Evolutionary conservation across 92 coral and sea anemone genomes (phyloP).

Genomic region (Ricordea florida): DNA sequence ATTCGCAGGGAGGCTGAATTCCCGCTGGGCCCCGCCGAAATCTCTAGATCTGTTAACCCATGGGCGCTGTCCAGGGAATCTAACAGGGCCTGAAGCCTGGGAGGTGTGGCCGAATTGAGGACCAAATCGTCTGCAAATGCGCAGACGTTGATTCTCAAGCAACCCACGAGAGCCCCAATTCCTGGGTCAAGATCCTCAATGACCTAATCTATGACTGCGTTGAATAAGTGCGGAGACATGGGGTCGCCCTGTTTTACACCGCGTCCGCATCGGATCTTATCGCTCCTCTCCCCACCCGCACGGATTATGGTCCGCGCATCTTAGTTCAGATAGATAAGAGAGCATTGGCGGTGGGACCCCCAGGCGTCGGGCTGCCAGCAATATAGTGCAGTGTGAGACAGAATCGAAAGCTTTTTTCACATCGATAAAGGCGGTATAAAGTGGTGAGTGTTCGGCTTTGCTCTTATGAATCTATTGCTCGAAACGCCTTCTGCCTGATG

Average conservation of each 20-base stretch:
- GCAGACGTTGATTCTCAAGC: not conserved
- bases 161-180: not conserved
- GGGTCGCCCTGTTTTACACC: slow-evolving; percentile 15
- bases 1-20: not conserved
- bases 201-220: slow-evolving; percentile 1
- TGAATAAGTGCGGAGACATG: not conserved
- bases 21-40: too few relatives aligned
- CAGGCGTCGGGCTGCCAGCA: not conserved
- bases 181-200: not conserved
- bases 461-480: not conserved
- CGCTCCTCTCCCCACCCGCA: not conserved
- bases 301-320: not conserved
- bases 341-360: slow-evolving; percentile 6
- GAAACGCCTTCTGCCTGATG: too few relatives aligned
- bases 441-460: not conserved
- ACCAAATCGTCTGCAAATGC: not conserved
- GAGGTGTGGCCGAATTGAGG: not conserved
- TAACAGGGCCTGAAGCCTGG: not conserved
- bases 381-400: not conserved
- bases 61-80: not conserved
- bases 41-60: too few relatives aligned
- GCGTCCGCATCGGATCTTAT: not conserved
- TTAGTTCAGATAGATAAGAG: not conserved
- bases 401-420: slow-evolving; percentile 21
- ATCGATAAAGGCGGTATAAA: not conserved